A percentile compares a stretch with the other conserved stretches of the same genome.
These are phyloP conservation scores for Coelopa pilipes DNA, from an alignment of 2,888 invertebrate species.

Conservation along the genomic window DNA sequence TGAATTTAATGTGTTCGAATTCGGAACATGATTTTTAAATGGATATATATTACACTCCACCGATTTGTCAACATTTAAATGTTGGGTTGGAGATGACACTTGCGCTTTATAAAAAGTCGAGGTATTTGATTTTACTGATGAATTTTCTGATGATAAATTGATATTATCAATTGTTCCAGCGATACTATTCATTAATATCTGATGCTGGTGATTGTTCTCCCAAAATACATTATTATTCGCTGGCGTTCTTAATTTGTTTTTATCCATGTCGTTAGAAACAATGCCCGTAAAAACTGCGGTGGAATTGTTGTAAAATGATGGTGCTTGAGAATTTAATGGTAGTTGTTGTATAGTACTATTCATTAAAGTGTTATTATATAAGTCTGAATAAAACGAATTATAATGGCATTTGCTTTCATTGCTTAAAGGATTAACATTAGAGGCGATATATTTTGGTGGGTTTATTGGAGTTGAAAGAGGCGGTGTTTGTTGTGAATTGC, in stretches of 20 bases:
- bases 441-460: conserved; percentile 54
- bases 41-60: not conserved
- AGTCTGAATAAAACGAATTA: conserved; percentile 49
- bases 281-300: conserved; percentile 22
- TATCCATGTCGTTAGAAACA: conserved; percentile 2
- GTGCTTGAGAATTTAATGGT: conserved; percentile 23
- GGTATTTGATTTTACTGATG: not conserved
- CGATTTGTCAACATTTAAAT: too few relatives aligned
- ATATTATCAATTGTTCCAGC: conserved; percentile 10
- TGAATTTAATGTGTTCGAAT: not conserved
- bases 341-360: conserved; percentile 37
- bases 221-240: conserved; percentile 30
- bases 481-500: conserved; percentile 36
- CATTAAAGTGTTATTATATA: conserved; percentile 44
- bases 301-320: conserved; percentile 42
- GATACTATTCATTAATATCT: not conserved
- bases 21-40: conserved; percentile 36
- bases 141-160: not conserved
- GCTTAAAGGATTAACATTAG: conserved; percentile 35
- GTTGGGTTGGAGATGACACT: not conserved
- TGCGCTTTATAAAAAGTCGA: conserved; percentile 37
- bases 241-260: conserved; percentile 4
- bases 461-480: conserved; percentile 46
- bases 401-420: conserved; percentile 39
- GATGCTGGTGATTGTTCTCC: conserved; percentile 43